Conservation (phyloP, 2,797 vertebrate genomes). For the Rhinichthys osculus region DNA sequence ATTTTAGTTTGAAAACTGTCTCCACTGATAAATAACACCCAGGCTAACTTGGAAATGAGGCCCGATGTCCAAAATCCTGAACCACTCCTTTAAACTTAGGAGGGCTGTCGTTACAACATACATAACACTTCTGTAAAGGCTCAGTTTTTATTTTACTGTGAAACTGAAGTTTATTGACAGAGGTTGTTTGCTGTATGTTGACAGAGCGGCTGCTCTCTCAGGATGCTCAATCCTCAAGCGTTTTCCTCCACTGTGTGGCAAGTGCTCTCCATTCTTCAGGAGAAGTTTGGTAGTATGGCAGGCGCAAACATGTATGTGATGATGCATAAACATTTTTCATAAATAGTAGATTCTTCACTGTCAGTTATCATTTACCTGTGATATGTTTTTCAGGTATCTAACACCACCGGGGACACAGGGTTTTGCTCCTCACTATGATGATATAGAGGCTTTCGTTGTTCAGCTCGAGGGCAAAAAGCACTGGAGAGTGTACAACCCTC, state of each 20-base stretch:
- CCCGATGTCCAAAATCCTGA: no score
- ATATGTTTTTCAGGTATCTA: slow-evolving; percentile 80
- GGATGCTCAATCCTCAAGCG: slow-evolving; percentile 92
- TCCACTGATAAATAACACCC: no score
- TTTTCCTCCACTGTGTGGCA: slow-evolving; percentile 91
- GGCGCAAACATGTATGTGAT: slow-evolving; percentile 87
- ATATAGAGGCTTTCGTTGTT: slow-evolving; percentile 96
- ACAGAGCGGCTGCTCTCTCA: slow-evolving; percentile 90
- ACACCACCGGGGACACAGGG: slow-evolving; percentile 93
- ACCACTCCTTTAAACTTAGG: no score
- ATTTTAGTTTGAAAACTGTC: no score
- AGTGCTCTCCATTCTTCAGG: slow-evolving; percentile 91
- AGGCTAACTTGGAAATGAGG: no score
- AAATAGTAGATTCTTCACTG: neutral
- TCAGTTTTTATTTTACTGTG: neutral
- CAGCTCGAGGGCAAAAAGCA: slow-evolving; percentile 96
- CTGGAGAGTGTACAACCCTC: slow-evolving; percentile 92
- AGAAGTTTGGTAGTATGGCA: slow-evolving; percentile 93
- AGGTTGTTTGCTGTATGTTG: neutral
- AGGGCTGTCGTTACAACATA: neutral
- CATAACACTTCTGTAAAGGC: neutral
- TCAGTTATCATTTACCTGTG: neutral
- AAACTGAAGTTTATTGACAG: neutral
- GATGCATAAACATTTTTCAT: neutral
- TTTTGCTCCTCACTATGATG: slow-evolving; percentile 97